These are phyloP conservation scores for Junco hyemalis DNA, from an alignment of 2,113 vertebrate genomes.

Conservation along the genomic window DNA sequence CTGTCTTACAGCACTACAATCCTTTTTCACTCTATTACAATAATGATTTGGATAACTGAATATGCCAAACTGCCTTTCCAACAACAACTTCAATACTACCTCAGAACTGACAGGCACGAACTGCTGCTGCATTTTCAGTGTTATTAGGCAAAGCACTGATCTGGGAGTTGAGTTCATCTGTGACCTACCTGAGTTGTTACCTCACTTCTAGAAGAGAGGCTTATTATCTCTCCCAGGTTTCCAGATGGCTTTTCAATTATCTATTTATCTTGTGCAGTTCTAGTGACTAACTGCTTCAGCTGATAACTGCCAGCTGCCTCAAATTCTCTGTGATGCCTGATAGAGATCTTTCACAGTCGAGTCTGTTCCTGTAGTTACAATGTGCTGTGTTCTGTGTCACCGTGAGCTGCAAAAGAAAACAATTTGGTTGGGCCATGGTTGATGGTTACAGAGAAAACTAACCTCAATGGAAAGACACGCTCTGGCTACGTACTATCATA, in stretches of 20 bases:
- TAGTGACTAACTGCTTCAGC: conserved; percentile 19
- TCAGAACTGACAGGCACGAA: not conserved
- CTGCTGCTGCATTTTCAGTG: not conserved
- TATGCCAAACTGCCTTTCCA: not conserved
- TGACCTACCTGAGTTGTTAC: not conserved
- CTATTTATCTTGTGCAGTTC: conserved; percentile 34
- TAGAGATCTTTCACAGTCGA: not conserved
- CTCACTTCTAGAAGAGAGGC: not conserved
- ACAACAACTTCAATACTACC: not conserved
- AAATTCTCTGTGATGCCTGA: conserved; percentile 10
- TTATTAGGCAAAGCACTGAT: not conserved
- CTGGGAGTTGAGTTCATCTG: not conserved
- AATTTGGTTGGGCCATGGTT: not conserved
- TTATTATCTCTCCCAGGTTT: conserved; percentile 23
- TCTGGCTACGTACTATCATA: not conserved
- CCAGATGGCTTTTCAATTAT: conserved; percentile 48
- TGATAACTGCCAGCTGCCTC: conserved; percentile 36
- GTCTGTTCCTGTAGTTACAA: not conserved
- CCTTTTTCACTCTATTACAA: not conserved
- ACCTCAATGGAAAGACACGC: not conserved
- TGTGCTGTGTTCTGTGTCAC: not conserved
- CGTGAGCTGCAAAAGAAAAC: not conserved
- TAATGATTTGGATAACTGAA: not conserved
- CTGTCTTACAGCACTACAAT: not conserved
- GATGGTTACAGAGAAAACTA: not conserved